These are phyloP conservation scores for Axinella damicornis DNA, from an alignment of 37 sponge, comb jelly and placozoan species.

Conservation along the genomic window DNA sequence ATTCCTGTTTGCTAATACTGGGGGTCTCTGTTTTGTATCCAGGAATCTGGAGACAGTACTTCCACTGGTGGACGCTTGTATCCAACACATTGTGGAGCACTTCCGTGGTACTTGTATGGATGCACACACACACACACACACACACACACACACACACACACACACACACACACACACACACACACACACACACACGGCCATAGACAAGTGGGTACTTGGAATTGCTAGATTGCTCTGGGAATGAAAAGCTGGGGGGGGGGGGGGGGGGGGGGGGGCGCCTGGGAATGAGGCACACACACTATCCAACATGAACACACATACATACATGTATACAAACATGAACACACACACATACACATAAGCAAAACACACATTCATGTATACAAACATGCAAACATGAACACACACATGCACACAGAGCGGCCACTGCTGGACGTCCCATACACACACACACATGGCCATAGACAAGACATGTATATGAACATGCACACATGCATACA, in stretches of 20 bases:
- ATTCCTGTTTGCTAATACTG: too few species aligned
- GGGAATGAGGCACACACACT: too few species aligned
- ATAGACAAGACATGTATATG: neutral
- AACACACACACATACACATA: too few species aligned
- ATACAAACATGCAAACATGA: too few species aligned
- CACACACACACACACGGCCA: slow-evolving; percentile 9
- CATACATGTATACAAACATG: too few species aligned
- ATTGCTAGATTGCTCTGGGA: too few species aligned
- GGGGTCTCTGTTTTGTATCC: neutral
- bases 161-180: slow-evolving; percentile 39
- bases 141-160: slow-evolving; percentile 16
- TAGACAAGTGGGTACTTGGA: too few species aligned
- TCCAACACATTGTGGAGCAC: slow-evolving; percentile 80
- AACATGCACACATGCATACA: too few species aligned
- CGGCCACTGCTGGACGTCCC: slow-evolving; percentile 82
- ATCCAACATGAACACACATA: too few species aligned
- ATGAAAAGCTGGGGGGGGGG: too few species aligned
- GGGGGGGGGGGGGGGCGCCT: too few species aligned
- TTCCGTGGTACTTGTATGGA: slow-evolving; percentile 79
- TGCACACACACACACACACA: slow-evolving; percentile 51
- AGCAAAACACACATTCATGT: too few species aligned
- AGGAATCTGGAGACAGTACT: slow-evolving; percentile 96
- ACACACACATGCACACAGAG: slow-evolving; percentile 38
- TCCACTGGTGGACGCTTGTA: slow-evolving; percentile 80
- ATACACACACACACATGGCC: slow-evolving; percentile 40